phyloP scores from a whole-genome alignment of 2,888 invertebrate species.

The Cosmopolites sordidus region DNA sequence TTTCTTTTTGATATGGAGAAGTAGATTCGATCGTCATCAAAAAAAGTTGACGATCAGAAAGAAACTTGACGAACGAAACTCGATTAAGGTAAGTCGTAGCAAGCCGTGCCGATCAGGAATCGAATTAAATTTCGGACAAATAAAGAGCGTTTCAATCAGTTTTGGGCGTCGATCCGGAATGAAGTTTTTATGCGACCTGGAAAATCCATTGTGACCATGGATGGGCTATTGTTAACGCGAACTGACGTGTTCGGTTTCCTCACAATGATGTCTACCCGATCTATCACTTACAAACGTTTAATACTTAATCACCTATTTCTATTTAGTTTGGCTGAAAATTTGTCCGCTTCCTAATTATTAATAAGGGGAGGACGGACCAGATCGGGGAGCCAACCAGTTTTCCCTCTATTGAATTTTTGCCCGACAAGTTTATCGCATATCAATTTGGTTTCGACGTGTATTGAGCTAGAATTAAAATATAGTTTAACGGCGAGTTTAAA shows the following conservation, averaged over 20 bases:
- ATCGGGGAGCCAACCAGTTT: background rate
- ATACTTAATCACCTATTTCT: slow-evolving; percentile 41
- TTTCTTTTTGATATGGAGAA: no score
- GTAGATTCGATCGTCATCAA: no score
- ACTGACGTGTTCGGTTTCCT: slow-evolving; percentile 39
- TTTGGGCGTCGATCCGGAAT: slow-evolving; percentile 16
- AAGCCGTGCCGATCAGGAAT: slow-evolving; percentile 2
- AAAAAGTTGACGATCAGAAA: no score
- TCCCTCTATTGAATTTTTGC: no score
- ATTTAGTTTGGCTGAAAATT: slow-evolving; percentile 18
- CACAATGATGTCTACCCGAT: slow-evolving; percentile 40
- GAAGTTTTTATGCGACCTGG: slow-evolving; percentile 26
- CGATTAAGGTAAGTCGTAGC: background rate
- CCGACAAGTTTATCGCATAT: no score
- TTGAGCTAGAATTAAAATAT: no score
- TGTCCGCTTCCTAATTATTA: slow-evolving; percentile 10
- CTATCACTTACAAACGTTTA: slow-evolving; percentile 44
- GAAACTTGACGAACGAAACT: background rate
- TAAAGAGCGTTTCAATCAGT: slow-evolving; percentile 17
- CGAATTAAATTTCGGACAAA: slow-evolving; percentile 16
- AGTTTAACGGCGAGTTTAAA: no score
- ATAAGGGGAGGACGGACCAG: slow-evolving; percentile 2
- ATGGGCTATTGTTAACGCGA: slow-evolving; percentile 21
- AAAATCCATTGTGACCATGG: slow-evolving; percentile 25
- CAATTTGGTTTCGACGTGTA: no score